phyloP scores from a whole-genome alignment of 2,113 vertebrate genomes.

The Coracopsis vasa region DNA sequence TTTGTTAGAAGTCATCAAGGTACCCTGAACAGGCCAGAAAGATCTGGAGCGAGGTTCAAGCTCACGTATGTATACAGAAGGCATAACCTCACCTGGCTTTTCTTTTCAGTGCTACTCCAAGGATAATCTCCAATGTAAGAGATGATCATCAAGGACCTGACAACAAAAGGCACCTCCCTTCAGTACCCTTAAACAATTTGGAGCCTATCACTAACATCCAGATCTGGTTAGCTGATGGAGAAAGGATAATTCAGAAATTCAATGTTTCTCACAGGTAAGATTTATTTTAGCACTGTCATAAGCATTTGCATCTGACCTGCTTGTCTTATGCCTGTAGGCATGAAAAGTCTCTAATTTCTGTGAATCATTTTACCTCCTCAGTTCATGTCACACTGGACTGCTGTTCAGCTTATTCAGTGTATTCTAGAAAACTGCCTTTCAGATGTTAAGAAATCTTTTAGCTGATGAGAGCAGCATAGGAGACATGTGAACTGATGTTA shows the following conservation, averaged over 20 bases:
- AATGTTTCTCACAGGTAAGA: slow-evolving; percentile 90
- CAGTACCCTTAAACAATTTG: slow-evolving; percentile 83
- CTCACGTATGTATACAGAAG: not conserved
- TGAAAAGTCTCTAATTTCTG: not conserved
- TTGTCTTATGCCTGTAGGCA: not conserved
- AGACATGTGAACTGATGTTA: not conserved
- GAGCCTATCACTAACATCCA: slow-evolving; percentile 90
- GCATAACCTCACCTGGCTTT: not conserved
- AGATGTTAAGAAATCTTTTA: not conserved
- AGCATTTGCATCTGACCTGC: not conserved
- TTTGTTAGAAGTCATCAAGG: not conserved
- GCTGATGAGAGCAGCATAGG: not conserved
- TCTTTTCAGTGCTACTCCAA: slow-evolving; percentile 85
- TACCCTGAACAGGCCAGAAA: not conserved
- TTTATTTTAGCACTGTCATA: not conserved
- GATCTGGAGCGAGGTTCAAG: not conserved
- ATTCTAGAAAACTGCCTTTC: not conserved
- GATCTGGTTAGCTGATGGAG: slow-evolving; percentile 95
- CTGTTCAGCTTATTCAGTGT: not conserved
- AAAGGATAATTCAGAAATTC: slow-evolving; percentile 91
- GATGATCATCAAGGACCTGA: slow-evolving; percentile 78
- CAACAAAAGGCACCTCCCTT: slow-evolving; percentile 75
- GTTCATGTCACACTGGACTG: not conserved
- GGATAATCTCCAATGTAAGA: slow-evolving; percentile 84
- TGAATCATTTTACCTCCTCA: not conserved